Base-by-base conservation (phyloP, 2,113 vertebrate species). In the Hucho hucho region DNA sequence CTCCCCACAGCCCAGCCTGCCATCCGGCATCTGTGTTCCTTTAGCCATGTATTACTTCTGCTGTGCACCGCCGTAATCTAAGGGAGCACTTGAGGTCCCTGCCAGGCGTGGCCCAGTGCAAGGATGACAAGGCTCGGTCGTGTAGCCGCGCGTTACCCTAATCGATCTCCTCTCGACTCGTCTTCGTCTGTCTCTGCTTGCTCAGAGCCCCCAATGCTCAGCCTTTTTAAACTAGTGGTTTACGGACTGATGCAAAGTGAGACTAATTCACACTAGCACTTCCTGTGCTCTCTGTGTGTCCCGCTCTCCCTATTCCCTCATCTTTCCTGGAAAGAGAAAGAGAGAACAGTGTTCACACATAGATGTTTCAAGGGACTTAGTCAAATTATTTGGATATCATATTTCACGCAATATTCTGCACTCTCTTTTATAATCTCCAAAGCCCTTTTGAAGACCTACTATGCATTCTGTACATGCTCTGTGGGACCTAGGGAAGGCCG, bases 91-190 rank as follows among this genome's bases (percentile, higher is more conserved):
- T 43, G 49, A 83, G 75, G 79, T 77, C 79, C 77, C 72, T 63
- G 72, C 75, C 73, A 76, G 70, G 66, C 61, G 49, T 1, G 47
- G 70, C 69, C 84, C 73, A 69, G 73, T 20, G 29, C 73, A 32
- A 59, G 67, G 66, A 73, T 87, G 82, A 89, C 80, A 83, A 53
- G 76, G 16, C 64, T 84, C 81, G 76, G 69, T 78, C 61, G 32
- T 83, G 64, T 81, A 79, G 72, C 72, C 37, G 64, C 73, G 72
- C 76, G 78, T 77, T 70, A 70, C 43, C 75, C 80, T 85, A 84
- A 88, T 89, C 83, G 75, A 81, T 86, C 86, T 79, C 69, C 69
- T 83, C 76, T 26, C 56, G 66, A 12, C 75, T 74, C 82, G 59
- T 68, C 79, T 46, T 46, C 29, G 2, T 37, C 49, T 75, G 80